phyloP scores from a whole-genome alignment of 2,797 vertebrate species.

The Tapera naevia region DNA sequence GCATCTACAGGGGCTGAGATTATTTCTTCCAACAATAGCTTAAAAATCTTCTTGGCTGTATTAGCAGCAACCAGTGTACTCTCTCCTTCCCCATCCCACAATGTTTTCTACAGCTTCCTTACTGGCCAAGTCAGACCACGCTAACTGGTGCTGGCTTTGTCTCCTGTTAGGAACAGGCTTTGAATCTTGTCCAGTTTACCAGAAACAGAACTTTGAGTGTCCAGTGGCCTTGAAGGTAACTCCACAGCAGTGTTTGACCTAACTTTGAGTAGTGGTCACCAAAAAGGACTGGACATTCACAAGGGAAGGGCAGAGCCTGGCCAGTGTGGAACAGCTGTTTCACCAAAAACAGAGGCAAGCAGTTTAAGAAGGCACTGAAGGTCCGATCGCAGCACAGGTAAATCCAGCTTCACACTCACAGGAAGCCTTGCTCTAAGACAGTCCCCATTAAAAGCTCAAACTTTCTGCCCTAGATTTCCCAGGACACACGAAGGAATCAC shows the following conservation, averaged over 20 bases:
- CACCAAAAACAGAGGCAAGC: not conserved
- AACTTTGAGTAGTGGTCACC: fast-evolving
- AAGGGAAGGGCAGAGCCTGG: not conserved
- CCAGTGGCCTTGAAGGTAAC: not conserved
- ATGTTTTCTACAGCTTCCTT: not conserved
- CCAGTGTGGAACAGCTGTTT: fast-evolving
- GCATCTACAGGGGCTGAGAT: not conserved
- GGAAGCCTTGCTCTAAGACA: not conserved
- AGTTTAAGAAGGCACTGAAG: not conserved
- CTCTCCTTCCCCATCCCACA: not conserved
- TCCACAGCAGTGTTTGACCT: not conserved
- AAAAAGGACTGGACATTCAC: not conserved
- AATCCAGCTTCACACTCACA: not conserved
- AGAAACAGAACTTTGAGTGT: not conserved
- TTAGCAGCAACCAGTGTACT: not conserved
- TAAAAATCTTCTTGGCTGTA: not conserved
- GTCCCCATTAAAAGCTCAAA: not conserved
- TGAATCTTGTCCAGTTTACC: not conserved
- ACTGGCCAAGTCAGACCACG: not conserved
- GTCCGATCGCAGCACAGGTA: not conserved
- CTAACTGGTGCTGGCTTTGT: fast-evolving
- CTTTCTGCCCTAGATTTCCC: not conserved
- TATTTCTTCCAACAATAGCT: not conserved
- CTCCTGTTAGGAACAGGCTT: not conserved
- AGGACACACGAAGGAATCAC: not conserved